Evolutionary conservation across 2,113 vertebrate genomes (phyloP), one percentile per base, ranked within the genome.

Genomic region (Brachyistius frenatus): DNA sequence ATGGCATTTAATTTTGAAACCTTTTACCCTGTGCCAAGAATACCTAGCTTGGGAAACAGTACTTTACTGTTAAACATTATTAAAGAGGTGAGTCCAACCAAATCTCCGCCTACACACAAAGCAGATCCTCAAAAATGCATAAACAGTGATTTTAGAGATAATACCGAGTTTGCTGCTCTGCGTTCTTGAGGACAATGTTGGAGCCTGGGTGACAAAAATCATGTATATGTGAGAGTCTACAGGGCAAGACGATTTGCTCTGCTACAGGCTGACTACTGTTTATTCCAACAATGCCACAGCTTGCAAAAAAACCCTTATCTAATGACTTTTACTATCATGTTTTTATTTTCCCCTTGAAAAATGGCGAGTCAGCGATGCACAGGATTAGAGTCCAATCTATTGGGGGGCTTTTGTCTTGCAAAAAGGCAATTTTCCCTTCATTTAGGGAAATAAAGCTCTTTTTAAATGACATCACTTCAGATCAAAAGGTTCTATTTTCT

Each of bases 321-420:
- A 90, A 90, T 89, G 70, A 89, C 75, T 85, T 73, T 83, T 83
- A 88, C 84, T 66, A 85, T 88, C 82, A 77, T 80, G 73, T 88
- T 86, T 23, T 89, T 88, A 83, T 82, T 86, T 83, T 84, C 81
- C 36, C 53, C 68, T 83, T 70, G 39, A 83, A 88, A 93, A 92
- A 84, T 71, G 88, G 61, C 73, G 35, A 76, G 74, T 93, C 89
- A 91, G 91, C 88, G 70, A 81, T 78, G 79, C 74, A 67, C 61
- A 74, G 87, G 83, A 87, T 88, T 90, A 86, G 16, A 54, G 66
- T 78, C 50, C 81, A 87, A 89, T 85, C 78, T 87, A 73, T 76
- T 78, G 63, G 63, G 47, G 66, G 66, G 56, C 71, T 80, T 91
- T 90, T 88, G 84, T 88, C 58, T 66, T 5, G 50, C 53, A 70